phyloP scores from a whole-genome alignment of 2,888 invertebrate genomes.

The Zhengitettix transpicula region DNA sequence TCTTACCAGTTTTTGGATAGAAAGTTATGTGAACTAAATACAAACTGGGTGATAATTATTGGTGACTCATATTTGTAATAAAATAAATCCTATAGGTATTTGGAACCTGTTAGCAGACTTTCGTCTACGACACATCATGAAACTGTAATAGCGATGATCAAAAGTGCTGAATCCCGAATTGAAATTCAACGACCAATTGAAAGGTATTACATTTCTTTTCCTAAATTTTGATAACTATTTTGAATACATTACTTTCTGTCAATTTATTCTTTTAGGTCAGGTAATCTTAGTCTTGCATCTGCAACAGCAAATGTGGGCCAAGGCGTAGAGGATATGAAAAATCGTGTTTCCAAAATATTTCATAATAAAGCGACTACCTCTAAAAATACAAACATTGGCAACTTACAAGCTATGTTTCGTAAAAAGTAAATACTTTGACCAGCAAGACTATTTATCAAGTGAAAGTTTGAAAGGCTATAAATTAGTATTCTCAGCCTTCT shows the following conservation, averaged over 20 bases:
- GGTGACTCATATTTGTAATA: no score
- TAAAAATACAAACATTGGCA: slow-evolving; percentile 24
- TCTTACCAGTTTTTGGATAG: no score
- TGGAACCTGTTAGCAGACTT: slow-evolving; percentile 31
- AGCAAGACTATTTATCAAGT: no score
- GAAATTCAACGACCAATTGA: slow-evolving; percentile 16
- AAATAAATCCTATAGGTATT: slow-evolving; percentile 20
- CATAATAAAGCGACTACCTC: slow-evolving; percentile 21
- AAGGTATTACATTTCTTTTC: not conserved
- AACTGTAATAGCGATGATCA: slow-evolving; percentile 31
- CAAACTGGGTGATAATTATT: no score
- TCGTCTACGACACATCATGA: slow-evolving; percentile 31
- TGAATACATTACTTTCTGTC: not conserved
- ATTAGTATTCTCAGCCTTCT: no score
- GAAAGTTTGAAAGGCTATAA: no score
- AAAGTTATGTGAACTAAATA: no score
- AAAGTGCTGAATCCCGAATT: slow-evolving; percentile 33
- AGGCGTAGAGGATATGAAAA: slow-evolving; percentile 41
- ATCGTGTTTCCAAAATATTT: slow-evolving; percentile 41
- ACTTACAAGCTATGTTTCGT: slow-evolving; percentile 29
- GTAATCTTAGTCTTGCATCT: slow-evolving; percentile 23
- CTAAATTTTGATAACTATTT: not conserved
- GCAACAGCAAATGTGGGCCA: slow-evolving; percentile 30
- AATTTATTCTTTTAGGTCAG: slow-evolving; percentile 6
- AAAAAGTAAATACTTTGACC: slow-evolving; percentile 22